phyloP scores from a whole-genome alignment of 2,113 vertebrate species.

The Bos indicus region DNA sequence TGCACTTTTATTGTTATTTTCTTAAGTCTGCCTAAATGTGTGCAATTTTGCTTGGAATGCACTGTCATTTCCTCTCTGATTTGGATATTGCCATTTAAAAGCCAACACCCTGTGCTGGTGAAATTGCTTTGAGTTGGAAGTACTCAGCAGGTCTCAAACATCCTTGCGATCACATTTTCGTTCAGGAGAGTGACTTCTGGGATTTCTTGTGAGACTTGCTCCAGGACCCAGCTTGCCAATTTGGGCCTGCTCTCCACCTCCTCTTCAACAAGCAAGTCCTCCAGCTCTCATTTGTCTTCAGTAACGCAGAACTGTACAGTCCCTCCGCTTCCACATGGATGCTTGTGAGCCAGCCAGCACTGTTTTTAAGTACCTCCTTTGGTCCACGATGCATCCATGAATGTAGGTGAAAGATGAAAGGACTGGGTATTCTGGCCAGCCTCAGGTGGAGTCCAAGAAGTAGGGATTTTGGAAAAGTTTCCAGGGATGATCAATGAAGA shows the following conservation, averaged over 20 bases:
- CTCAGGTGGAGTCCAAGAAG: neutral
- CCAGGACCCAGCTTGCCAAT: neutral
- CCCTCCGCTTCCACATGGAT: neutral
- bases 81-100: conserved; percentile 59
- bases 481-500: neutral
- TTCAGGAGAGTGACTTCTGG: neutral
- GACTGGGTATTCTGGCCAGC: neutral
- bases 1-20: conserved; percentile 71
- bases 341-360: neutral
- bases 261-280: neutral
- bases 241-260: neutral
- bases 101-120: conserved; percentile 17
- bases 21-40: conserved; percentile 53
- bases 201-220: neutral
- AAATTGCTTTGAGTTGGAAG: neutral
- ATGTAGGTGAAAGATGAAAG: neutral
- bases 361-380: neutral
- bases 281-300: neutral
- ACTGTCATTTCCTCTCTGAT: conserved; percentile 60
- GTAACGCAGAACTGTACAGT: neutral
- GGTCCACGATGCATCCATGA: neutral
- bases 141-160: neutral
- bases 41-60: conserved; percentile 53
- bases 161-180: neutral
- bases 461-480: neutral